phyloP scores from a whole-genome alignment of 2,797 vertebrate species.

The Acanthurus tractus region DNA sequence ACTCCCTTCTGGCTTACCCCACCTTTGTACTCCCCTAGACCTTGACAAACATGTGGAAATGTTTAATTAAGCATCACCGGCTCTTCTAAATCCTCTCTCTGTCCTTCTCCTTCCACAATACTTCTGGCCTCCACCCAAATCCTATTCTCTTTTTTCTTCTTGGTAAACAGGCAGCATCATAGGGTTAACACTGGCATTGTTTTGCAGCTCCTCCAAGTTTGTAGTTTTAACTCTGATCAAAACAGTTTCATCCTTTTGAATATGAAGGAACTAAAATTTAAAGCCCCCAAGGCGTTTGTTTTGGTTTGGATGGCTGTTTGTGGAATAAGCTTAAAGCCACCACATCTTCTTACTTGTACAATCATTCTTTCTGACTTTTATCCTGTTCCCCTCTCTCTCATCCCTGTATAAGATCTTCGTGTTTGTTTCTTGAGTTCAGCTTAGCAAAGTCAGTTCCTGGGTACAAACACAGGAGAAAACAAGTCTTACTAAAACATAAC shows the following conservation, averaged over 20 bases:
- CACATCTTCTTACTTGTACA: background rate
- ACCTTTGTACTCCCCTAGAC: conserved; percentile 9
- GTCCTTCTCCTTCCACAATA: conserved; percentile 8
- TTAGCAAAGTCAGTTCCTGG: conserved; percentile 7
- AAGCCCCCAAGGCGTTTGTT: conserved; percentile 18
- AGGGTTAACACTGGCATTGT: conserved; percentile 4
- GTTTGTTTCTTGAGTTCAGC: conserved; percentile 27
- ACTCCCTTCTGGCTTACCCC: background rate
- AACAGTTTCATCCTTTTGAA: conserved; percentile 39
- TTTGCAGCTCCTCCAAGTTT: conserved; percentile 2
- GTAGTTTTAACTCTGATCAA: conserved; percentile 23
- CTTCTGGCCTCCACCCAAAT: conserved; percentile 25
- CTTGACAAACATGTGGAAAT: conserved; percentile 26
- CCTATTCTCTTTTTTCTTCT: conserved; percentile 8
- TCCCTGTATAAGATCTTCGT: conserved; percentile 21
- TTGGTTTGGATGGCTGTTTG: conserved; percentile 10
- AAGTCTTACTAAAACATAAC: conserved; percentile 46
- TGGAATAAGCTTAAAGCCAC: conserved; percentile 24
- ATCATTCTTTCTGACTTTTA: background rate
- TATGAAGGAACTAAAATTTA: conserved; percentile 33
- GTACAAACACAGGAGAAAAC: conserved; percentile 17
- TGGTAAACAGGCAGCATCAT: conserved; percentile 21
- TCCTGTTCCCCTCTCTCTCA: conserved; percentile 6
- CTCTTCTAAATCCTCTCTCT: conserved; percentile 23
- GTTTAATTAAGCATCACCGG: conserved; percentile 34